A percentile compares a stretch with the other conserved stretches of the same genome.
These are phyloP conservation scores for Actias luna DNA, from an alignment of 2,888 invertebrate genomes.

Conservation along the genomic window DNA sequence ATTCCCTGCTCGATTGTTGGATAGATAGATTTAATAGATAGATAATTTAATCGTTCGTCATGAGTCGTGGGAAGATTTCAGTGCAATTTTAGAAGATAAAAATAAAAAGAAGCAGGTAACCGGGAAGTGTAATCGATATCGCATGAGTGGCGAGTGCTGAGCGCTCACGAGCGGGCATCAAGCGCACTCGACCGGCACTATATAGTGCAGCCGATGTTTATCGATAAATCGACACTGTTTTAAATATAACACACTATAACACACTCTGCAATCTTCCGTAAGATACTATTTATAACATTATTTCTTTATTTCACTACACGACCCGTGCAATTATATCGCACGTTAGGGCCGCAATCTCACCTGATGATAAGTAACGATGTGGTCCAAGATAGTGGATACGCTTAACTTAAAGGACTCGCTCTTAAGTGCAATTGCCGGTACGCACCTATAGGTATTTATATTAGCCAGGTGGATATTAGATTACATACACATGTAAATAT, in stretches of 20 bases:
- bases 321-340: no score
- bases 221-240: constrained; percentile 4
- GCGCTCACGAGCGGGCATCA: neutral
- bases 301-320: neutral
- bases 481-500: no score
- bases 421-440: no score
- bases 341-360: no score
- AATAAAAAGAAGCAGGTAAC: neutral
- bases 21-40: no score
- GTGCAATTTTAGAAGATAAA: neutral
- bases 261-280: neutral
- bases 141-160: neutral
- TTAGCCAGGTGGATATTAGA: no score
- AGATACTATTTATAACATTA: neutral
- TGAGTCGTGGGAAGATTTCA: neutral
- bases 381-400: no score
- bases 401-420: no score
- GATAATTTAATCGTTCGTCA: neutral
- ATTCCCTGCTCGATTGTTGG: no score
- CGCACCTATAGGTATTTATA: no score
- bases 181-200: neutral
- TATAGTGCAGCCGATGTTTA: constrained; percentile 1
- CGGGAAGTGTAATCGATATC: neutral
- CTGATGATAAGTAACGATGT: no score
- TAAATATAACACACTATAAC: neutral